Evolutionary conservation across 1,140 invertebrate species (phyloP), one percentile per base, ranked within the genome.

Genomic region (Nylanderia fulva): DNA sequence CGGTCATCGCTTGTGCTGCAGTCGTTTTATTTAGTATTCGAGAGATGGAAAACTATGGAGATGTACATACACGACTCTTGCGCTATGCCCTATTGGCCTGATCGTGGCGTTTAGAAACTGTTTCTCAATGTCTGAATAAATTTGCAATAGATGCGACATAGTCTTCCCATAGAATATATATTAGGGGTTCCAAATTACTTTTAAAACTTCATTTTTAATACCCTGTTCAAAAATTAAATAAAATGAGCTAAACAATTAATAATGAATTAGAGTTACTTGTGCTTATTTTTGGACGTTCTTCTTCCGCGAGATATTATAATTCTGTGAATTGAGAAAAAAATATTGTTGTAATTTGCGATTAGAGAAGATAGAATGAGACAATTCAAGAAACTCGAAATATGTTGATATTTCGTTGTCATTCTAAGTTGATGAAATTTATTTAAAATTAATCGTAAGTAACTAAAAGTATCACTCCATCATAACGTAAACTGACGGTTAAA

Each of bases 1-100:
- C 15, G 45, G 27, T 42, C 52, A 80, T 39, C 52, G 29, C n/a
- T 21, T 69, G 29, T 18, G 6, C 13, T n/a, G 27, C 24, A 69
- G n/a, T 18, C 52, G 15, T 69, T 71, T 80, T 45, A 80, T 56
- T 72, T 72, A 58, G 66, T 64, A 72, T 69, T 72, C 45, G 45
- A 58, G 1, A 60, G 36, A 45, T 60, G 13, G 77, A 13, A 82
- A 82, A 58, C n/a, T 15, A 4, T 33, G 24, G 63, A 79, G 63
- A 79, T 21, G n/a, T 54, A 33, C 13, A 48, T 54, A 33, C 13
- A 48, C 75, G 21, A 80, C 24, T 56, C 36, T 42, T 56, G 42
- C 18, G 36, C 52, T 52, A 52, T 68, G 42, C 42, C 60, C 13
- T 13, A n/a, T 48, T 29, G 24, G 7, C 18, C 9, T 33, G 15